Evolutionary conservation across 2,888 invertebrate genomes (phyloP), one percentile per base, ranked within the genome.

Genomic region (Drosophila rubida): DNA sequence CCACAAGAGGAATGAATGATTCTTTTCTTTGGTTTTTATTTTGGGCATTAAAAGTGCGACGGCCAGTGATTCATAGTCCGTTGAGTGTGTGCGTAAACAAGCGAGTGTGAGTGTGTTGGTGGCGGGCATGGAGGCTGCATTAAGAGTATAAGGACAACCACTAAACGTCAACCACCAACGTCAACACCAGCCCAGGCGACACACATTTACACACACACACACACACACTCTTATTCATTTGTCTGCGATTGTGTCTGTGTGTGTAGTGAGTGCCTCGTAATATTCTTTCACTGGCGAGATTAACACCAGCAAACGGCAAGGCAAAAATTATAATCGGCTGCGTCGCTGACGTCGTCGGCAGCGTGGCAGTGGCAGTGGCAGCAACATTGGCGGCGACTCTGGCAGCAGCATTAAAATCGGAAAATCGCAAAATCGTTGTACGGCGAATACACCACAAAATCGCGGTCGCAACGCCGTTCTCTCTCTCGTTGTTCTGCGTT

Each of bases 351-450:
- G 37, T 14, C 46, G 55, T 11, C 49, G 22, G n/a, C 54, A 46
- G 19, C 51, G 35, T 58, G 58, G 71, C 57, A 45, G 54, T 16
- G 14, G 27, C 66, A 57, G 14, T 53, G 54, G 39, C 66, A 65
- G 68, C 60, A 67, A 37, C 64, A 69, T 41, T 55, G 44, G 30
- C 27, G 14, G 46, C 60, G 55, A 37, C 54, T 58, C 45, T 59
- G 63, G 71, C 67, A 69, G 63, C 64, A 71, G 78, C 65, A 63
- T 57, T 55, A 74, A 76, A 87, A 87, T 80, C 75, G 76, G 67
- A 87, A 87, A 87, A 88, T 80, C 75, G 76, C 65, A 87, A 87
- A 87, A 88, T 89, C 89, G 89, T 86, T 85, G 87, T 88, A 71
- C 66, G 74, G 49, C 62, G 71, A 66, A 64, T 65, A 68, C 69